Evolutionary conservation across 2,888 invertebrate genomes (phyloP).

Genomic region (Callimorpha dominula): DNA sequence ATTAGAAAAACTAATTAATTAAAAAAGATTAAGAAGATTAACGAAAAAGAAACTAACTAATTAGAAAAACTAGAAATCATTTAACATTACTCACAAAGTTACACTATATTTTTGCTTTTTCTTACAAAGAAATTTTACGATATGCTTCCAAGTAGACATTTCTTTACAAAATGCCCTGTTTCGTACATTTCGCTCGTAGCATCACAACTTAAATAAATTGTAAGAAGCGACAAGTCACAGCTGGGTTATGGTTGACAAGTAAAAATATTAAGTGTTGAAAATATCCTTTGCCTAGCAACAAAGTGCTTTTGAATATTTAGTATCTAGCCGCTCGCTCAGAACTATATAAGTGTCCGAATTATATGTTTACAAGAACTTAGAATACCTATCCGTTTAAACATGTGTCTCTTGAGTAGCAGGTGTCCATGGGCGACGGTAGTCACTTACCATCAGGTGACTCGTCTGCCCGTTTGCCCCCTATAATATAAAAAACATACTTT

Average conservation of each 20-base stretch:
- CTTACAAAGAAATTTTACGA: not conserved
- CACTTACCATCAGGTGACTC: no score
- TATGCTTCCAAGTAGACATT: not conserved
- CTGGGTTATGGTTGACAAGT: conserved; percentile 39
- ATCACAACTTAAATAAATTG: conserved; percentile 33
- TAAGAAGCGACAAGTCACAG: conserved; percentile 32
- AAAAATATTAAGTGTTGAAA: conserved; percentile 47
- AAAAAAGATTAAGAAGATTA: no score
- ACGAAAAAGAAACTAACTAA: no score
- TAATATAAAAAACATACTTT: no score
- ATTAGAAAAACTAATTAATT: no score
- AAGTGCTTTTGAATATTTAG: conserved; percentile 48
- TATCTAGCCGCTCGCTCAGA: conserved; percentile 32
- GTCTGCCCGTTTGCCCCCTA: no score
- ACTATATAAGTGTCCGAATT: conserved; percentile 38
- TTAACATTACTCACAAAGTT: no score
- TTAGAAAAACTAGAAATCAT: no score
- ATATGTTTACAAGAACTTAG: not conserved
- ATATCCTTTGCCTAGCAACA: conserved; percentile 40
- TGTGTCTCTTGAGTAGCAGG: no score
- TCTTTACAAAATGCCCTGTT: conserved; percentile 4
- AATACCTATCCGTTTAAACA: no score
- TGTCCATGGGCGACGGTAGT: no score
- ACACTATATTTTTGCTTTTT: no score
- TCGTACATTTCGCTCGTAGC: conserved; percentile 6